Evolutionary conservation across 1,140 invertebrate genomes (phyloP), one percentile per base, ranked within the genome.

Genomic region (Orussus abietinus): DNA sequence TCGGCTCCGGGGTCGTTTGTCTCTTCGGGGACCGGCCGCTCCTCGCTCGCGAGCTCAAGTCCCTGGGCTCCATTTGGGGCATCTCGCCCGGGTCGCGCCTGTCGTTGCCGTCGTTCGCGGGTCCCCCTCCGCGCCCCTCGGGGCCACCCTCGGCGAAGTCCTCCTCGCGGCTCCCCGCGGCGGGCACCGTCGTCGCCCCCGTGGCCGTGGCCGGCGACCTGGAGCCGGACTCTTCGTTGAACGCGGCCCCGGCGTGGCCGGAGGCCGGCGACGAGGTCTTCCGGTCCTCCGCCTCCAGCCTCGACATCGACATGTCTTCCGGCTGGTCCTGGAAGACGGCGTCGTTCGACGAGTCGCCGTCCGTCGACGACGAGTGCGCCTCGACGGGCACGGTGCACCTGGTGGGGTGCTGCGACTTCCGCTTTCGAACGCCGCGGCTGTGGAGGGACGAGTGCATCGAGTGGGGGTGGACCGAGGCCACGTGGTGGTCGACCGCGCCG

Each of bases 351-450:
- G 77, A 80, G 35, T 82, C 79, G 9, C 78, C 79, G 33, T 83
- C 80, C 10, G 77, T 80, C 45, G 82, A 81, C 25, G 81, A 78
- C 5, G 74, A 76, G 25, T 81, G 74, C 3, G 75, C 63, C 38
- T 78, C 69, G 10, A 62, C 61, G 11, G 76, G 78, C 29, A 85
- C 75, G 2, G 88, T 82, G 61, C 85, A 90, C 41, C 90, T 78
- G 1, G 88, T 92, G 0, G 92, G 93, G 66, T 95, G 93, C 54
- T 91, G 85, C 55, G 85, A 93, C 71, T 96, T 97, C 33, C 93
- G 75, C 72, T 96, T 93, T 32, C 92, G 72, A 38, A 72, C 69
- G 2, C 71, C 67, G 11, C 67, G 56, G 28, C 48, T 71, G 38
- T 69, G 62, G 15, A 66, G 56, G 4, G 57, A 41, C 10, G 66